Evolutionary conservation across 2,888 invertebrate species (phyloP), one percentile per base, ranked within the genome.

Genomic region (Drosophila aldrichi): DNA sequence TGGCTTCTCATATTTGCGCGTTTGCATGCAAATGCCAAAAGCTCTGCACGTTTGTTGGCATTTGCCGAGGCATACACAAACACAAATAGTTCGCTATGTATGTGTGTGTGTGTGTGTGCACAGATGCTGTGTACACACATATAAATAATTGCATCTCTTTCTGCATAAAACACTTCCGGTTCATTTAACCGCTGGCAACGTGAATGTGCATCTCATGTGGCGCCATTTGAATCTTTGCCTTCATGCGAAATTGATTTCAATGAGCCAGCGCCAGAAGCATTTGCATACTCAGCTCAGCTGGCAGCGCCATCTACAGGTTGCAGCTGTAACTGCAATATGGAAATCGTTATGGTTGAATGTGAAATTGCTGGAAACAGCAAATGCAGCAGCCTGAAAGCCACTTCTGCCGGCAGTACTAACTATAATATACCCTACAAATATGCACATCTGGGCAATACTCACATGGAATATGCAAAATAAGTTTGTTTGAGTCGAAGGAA

Each of bases 81-180:
- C 20, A 36, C 36, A 48, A 48, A 58, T 40, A 48, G 36, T 6
- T 48, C 36, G 40, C 12, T 1, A 49, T n/a, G n/a, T n/a, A n/a
- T n/a, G n/a, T 20, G 12, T 18, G 36, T n/a, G n/a, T 25, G 25
- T 44, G 49, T 12, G 46, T 25, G 43, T 36, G 34, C 8, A 20
- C 54, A 67, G 16, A 54, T 12, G 29, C 7, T 46, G 20, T 44
- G 16, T 22, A 52, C 34, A 43, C 25, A 59, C 25, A 59, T 34
- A 56, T 74, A 83, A 70, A 66, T 67, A 77, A 81, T 73, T 75
- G 76, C 79, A 88, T 70, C 58, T 74, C 62, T 77, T 72, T 55
- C 66, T 69, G 66, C 79, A 81, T 81, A 84, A 84, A 77, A 79
- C 77, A 76, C 84, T 87, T 89, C 88, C 87, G 79, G 75, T 77